Conservation (phyloP, 92 coral and sea anemone species). For the Porites lobata region DNA sequence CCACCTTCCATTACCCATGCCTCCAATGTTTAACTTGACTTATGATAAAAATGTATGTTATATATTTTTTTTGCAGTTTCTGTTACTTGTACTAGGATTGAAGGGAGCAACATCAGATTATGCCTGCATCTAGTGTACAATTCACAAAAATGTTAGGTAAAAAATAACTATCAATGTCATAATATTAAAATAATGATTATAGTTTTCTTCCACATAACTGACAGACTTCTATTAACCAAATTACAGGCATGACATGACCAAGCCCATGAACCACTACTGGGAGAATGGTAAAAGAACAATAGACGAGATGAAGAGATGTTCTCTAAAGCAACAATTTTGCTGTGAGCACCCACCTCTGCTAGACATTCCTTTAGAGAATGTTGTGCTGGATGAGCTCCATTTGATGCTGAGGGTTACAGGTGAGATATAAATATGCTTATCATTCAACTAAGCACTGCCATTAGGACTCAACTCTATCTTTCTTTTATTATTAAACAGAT, state of each 20-base stretch:
- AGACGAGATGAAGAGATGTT: constrained; percentile 50
- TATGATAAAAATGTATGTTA: no score
- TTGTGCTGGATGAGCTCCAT: constrained; percentile 71
- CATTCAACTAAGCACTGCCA: background rate
- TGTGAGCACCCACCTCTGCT: constrained; percentile 72
- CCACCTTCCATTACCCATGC: no score
- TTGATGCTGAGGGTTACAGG: background rate
- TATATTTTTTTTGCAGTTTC: no score
- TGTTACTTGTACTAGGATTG: no score
- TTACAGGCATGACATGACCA: constrained; percentile 65
- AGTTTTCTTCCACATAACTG: no score
- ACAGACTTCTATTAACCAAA: no score
- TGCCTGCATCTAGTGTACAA: no score
- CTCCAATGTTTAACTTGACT: no score
- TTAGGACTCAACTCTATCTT: background rate
- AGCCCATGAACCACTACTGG: constrained; percentile 62
- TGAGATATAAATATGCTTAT: background rate
- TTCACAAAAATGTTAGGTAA: no score
- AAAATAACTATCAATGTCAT: no score
- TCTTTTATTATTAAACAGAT: constrained; percentile 30
- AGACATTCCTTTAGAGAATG: constrained; percentile 65
- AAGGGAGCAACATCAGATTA: no score
- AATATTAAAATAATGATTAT: no score
- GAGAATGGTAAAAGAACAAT: constrained; percentile 53
- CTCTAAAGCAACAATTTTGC: constrained; percentile 46